phyloP scores from a whole-genome alignment of 2,888 invertebrate species.

The Artemia sinica region DNA sequence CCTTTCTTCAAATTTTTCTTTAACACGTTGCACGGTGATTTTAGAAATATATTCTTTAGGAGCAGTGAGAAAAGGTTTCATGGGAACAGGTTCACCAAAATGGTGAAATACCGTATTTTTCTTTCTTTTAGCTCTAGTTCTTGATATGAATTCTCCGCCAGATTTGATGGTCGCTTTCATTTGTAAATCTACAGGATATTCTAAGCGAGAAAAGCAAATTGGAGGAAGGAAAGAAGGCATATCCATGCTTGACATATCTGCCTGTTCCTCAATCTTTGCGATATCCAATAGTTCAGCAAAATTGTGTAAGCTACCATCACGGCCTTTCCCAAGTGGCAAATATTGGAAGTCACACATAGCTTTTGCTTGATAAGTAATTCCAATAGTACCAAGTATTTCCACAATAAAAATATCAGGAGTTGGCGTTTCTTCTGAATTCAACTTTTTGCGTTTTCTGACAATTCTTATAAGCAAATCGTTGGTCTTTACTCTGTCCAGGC shows the following conservation, averaged over 20 bases:
- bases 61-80: conserved; percentile 40
- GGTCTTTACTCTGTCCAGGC: conserved; percentile 47
- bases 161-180: conserved; percentile 25
- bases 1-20: conserved; percentile 48
- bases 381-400: conserved; percentile 31
- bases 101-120: conserved; percentile 44
- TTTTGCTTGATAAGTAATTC: conserved; percentile 36
- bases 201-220: conserved; percentile 55
- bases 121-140: conserved; percentile 38
- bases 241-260: conserved; percentile 40
- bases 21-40: conserved; percentile 28
- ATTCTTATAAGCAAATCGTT: conserved; percentile 57
- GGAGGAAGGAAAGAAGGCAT: conserved; percentile 55
- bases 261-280: conserved; percentile 28
- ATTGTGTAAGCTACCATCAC: background rate
- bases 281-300: conserved; percentile 19
- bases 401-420: conserved; percentile 12
- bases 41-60: conserved; percentile 31
- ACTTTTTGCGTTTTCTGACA: conserved; percentile 39
- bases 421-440: conserved; percentile 24
- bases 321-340: conserved; percentile 50
- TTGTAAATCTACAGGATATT: conserved; percentile 36
- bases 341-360: conserved; percentile 83
- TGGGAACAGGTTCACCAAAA: conserved; percentile 47
- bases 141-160: conserved; percentile 35